Base-by-base conservation (phyloP, 2,113 vertebrate genomes). In the Scomber scombrus region DNA sequence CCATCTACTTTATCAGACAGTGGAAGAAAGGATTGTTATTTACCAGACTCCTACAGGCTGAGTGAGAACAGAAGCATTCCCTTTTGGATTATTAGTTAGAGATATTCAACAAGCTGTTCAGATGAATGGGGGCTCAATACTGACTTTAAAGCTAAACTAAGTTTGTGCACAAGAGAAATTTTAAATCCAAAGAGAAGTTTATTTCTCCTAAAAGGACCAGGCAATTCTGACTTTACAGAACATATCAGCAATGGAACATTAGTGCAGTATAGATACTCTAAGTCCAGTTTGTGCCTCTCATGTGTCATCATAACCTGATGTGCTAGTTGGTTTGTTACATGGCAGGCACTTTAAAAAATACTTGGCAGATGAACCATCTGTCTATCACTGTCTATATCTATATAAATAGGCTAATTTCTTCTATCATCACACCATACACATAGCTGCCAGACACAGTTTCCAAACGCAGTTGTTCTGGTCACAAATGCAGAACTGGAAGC, bases 81-180 rank as follows among this genome's bases (percentile, higher is more conserved):
- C 64, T 58, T 43, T 29, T 78, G 43, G 58, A 54, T 58, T 73
- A 78, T 77, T 63, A 57, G 23, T 26, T 2, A 81, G 9, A 58
- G 46, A 65, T 66, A 71, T 71, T 76, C 67, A 54, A 62, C 34
- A 61, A 54, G 78, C 23, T 19, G 73, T 12, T 50, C 16, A 3
- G 8, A 10, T 18, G 16, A 18, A 10, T 51, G 43, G 50, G 29
- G 40, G 56, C 34, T 60, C 47, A 16, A 29, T 45, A 29, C 46
- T 40, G 16, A 50, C 31, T 64, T 26, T 40, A 46, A 29, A 45
- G 40, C 40, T 34, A 18, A 67, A 7, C 11, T 13, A 16, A 34
- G 3, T 21, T 40, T 40, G 19, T 60, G 46, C 31, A 4, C 6
- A 43, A 18, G 14, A 47, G 2, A 54, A 52, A 10, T 1, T 23